phyloP scores from a whole-genome alignment of 2,113 vertebrate genomes.

The Epinephelus cyanopodus region DNA sequence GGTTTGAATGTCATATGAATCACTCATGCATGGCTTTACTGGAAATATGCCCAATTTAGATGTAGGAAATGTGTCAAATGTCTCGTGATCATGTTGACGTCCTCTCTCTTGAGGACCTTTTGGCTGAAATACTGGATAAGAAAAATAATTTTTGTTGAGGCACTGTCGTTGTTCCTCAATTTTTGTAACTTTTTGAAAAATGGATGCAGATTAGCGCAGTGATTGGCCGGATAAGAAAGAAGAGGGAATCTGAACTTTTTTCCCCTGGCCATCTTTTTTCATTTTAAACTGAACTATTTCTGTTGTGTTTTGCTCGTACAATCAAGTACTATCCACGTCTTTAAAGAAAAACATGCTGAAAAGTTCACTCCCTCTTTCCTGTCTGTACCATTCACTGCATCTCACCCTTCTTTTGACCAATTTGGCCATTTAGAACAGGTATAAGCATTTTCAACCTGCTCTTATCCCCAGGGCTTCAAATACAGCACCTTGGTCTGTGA shows the following conservation, averaged over 20 bases:
- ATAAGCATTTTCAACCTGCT: neutral
- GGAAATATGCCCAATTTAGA: neutral
- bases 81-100: neutral
- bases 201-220: neutral
- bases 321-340: neutral
- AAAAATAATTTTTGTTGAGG: neutral
- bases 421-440: neutral
- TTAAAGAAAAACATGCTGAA: neutral
- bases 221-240: neutral
- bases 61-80: neutral
- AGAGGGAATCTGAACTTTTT: neutral
- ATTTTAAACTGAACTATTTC: neutral
- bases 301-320: neutral
- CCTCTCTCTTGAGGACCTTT: neutral
- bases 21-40: neutral
- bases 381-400: neutral
- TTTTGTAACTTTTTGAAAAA: neutral
- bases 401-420: neutral
- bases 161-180: neutral
- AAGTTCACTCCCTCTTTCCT: neutral
- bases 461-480: too few relatives aligned
- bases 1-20: neutral
- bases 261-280: neutral
- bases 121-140: neutral
- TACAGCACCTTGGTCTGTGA: too few relatives aligned